Base-by-base conservation (phyloP, 2,113 vertebrate genomes). In the Anhinga anhinga region DNA sequence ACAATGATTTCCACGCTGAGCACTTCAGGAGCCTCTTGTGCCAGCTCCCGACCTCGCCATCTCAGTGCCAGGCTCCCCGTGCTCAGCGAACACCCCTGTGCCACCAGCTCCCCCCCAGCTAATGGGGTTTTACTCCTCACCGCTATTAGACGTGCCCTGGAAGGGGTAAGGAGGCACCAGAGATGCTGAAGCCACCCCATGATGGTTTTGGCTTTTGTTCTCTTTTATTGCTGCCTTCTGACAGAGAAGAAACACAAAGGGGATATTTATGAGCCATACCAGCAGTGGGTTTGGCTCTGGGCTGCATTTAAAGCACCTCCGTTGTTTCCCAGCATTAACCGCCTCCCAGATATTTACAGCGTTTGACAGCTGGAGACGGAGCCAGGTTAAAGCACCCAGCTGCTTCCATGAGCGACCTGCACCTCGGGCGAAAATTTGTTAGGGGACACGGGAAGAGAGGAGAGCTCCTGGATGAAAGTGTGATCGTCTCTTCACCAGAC, bases 301-400 rank as follows among this genome's bases (percentile, higher is more conserved):
- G 83, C 94, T 96, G 77, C 45, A 8, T 95, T 97, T 86, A 74
- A 88, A 97, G 47, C 71, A 79, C 71, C 66, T 94, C 91, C 0
- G 1, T 92, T 79, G 77, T 74, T 97, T 95, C 81, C 71, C 86
- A 86, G 93, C 86, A 62, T 88, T 83, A 89, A 91, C 63, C 9
- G 12, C 85, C 90, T 93, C 73, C 23, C 56, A 72, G 88, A 94
- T 92, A 97, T 95, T 95, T 96, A 97, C 93, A 91, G 79, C 13
- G 1, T 76, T 92, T 88, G 94, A 85, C 95, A 94, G 92, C 82
- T 73, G 82, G 85, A 89, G 91, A 71, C 69, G 70, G 78, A 74
- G 45, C 47, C 77, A 65, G 88, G 90, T 90, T 92, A n/a, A 90
- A 90, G 76, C 12, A 4, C 27, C 49, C 16, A 4, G 76, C 87